Conservation (phyloP, 2,113 vertebrate genomes). For the Meles meles region DNA sequence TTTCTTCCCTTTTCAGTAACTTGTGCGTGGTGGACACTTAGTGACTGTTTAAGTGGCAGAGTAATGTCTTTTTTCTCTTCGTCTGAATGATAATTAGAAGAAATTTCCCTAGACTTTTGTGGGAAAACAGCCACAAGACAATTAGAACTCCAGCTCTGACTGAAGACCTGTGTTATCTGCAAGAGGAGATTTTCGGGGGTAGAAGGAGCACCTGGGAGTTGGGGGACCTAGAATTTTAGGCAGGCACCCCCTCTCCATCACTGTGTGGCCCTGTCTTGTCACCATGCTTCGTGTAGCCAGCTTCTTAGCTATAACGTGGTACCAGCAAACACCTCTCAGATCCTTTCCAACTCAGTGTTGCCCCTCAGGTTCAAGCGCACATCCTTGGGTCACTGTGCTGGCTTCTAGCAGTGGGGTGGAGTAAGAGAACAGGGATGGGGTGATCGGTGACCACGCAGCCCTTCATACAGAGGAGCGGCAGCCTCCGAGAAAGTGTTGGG, state of each 20-base stretch:
- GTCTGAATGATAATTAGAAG: constrained; percentile 2
- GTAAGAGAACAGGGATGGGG: neutral
- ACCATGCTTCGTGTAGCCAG: neutral
- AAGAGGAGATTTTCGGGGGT: neutral
- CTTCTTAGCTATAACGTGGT: neutral
- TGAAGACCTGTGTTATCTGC: neutral
- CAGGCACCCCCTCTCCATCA: neutral
- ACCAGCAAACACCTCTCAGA: neutral
- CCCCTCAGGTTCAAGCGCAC: neutral
- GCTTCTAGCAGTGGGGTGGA: neutral
- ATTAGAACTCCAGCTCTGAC: neutral
- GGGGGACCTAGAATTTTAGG: neutral
- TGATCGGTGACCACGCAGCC: neutral
- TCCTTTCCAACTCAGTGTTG: neutral
- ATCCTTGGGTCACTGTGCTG: neutral
- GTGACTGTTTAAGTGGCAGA: neutral
- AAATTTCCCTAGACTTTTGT: neutral
- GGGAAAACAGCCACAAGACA: neutral
- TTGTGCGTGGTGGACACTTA: neutral
- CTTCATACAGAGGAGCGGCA: neutral
- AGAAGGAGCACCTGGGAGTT: neutral
- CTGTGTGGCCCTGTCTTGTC: neutral
- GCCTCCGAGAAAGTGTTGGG: neutral
- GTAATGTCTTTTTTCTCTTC: neutral
- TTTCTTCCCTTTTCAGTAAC: neutral